phyloP scores from a whole-genome alignment of 2,797 vertebrate genomes.

The Babyrousa celebensis region DNA sequence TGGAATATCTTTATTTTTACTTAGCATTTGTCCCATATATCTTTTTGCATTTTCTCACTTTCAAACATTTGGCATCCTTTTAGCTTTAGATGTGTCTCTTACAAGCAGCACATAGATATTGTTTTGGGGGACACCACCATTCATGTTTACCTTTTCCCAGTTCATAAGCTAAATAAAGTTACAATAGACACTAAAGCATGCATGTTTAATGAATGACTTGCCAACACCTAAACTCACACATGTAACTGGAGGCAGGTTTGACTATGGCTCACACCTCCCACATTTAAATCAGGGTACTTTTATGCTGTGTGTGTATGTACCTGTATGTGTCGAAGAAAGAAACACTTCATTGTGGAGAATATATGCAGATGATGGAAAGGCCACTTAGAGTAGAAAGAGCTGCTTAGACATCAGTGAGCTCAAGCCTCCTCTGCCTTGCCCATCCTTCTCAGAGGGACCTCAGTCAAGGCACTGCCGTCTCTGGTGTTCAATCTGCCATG shows the following conservation, averaged over 20 bases:
- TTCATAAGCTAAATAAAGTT: background rate
- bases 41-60: background rate
- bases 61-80: background rate
- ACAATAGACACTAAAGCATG: background rate
- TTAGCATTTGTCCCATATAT: background rate
- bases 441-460: background rate
- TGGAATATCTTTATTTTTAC: background rate
- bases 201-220: background rate
- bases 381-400: background rate
- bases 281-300: background rate
- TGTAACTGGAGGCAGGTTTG: background rate
- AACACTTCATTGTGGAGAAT: background rate
- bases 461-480: background rate
- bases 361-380: background rate
- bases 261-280: background rate
- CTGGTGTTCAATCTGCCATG: background rate
- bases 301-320: too few species aligned
- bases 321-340: background rate
- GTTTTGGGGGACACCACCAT: background rate
- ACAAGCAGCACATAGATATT: background rate
- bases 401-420: fast-evolving
- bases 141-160: background rate
- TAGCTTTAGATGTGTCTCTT: background rate
- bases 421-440: background rate
- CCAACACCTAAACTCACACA: background rate